Evolutionary conservation across 2,888 invertebrate species (phyloP).

Genomic region (Synanthedon formicaeformis): DNA sequence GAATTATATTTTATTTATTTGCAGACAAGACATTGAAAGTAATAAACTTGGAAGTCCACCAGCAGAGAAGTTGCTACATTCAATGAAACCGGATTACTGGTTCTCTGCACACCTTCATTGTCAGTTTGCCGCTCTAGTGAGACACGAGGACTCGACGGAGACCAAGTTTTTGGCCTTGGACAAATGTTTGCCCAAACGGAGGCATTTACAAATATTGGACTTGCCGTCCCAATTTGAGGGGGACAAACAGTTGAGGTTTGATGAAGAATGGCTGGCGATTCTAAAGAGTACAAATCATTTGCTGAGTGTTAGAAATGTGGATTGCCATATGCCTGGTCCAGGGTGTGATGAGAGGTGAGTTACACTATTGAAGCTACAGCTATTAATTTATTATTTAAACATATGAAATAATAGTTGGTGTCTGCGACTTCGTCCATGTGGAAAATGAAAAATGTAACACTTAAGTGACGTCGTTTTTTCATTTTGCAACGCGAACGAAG

Average conservation of each 20-base stretch:
- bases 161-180: conserved; percentile 94
- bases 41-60: conserved; percentile 90
- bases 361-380: conserved; percentile 2
- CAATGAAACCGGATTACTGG: conserved; percentile 90
- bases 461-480: neutral
- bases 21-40: conserved; percentile 82
- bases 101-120: conserved; percentile 98
- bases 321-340: conserved; percentile 86
- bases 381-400: neutral
- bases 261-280: conserved; percentile 95
- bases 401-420: neutral
- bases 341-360: conserved; percentile 74
- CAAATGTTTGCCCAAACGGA: conserved; percentile 91
- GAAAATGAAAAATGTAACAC: no score
- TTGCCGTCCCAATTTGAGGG: conserved; percentile 67
- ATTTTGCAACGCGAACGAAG: no score
- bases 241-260: conserved; percentile 75
- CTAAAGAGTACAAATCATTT: conserved; percentile 91
- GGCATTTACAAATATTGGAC: conserved; percentile 89
- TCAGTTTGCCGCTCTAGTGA: conserved; percentile 90
- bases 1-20: conserved; percentile 18
- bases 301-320: conserved; percentile 76
- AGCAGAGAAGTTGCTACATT: conserved; percentile 82
- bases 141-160: conserved; percentile 72
- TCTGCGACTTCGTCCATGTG: no score